phyloP scores from a whole-genome alignment of 2,888 invertebrate species.

The Xestia xanthographa region DNA sequence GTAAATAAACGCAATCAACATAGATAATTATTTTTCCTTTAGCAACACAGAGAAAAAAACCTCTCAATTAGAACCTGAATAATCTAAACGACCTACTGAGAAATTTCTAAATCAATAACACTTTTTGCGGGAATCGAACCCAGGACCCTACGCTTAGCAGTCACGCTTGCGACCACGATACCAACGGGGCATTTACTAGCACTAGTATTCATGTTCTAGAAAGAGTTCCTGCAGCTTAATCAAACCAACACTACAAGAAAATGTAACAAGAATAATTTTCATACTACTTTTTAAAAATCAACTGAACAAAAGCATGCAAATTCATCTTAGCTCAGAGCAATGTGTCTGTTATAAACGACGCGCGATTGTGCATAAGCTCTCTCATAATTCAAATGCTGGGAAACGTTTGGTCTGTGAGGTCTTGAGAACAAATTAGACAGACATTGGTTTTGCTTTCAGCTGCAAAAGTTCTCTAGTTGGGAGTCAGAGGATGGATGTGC shows the following conservation, averaged over 20 bases:
- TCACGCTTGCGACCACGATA: too few species aligned
- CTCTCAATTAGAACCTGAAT: conserved; percentile 47
- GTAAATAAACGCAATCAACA: too few species aligned
- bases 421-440: conserved; percentile 57
- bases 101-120: too few species aligned
- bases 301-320: conserved; percentile 40
- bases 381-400: conserved; percentile 44
- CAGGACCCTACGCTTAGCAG: too few species aligned
- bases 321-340: conserved; percentile 34
- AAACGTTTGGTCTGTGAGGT: conserved; percentile 32
- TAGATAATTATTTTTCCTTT: conserved; percentile 4
- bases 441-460: conserved; percentile 39
- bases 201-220: neutral
- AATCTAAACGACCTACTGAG: conserved; percentile 32
- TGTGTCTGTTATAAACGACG: conserved; percentile 29
- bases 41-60: conserved; percentile 6
- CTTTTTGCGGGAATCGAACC: too few species aligned
- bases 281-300: conserved; percentile 28
- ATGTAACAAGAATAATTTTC: conserved; percentile 11
- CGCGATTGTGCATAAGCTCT: conserved; percentile 40
- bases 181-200: too few species aligned
- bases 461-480: conserved; percentile 9
- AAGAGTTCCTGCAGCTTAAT: neutral
- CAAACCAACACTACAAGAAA: conserved; percentile 3
- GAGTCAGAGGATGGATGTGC: neutral